Conservation (phyloP, 2,888 invertebrate genomes). For the Plagodis pulveraria region DNA sequence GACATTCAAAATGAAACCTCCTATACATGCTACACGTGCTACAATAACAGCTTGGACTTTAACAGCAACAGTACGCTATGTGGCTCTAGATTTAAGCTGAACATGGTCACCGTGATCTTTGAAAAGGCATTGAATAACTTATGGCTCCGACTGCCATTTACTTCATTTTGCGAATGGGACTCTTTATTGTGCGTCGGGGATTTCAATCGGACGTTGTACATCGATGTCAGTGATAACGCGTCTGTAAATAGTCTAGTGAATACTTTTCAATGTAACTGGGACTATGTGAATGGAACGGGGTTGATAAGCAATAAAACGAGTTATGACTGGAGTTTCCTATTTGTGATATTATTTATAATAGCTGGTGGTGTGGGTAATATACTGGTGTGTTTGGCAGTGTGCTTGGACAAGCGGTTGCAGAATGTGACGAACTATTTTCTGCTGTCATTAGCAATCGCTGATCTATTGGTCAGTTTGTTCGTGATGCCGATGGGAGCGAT, state of each 20-base stretch:
- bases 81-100: conserved; percentile 72
- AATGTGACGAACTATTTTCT: conserved; percentile 98
- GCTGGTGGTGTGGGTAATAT: conserved; percentile 96
- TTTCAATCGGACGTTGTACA: conserved; percentile 69
- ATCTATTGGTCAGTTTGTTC: conserved; percentile 95
- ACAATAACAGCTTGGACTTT: conserved; percentile 57
- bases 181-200: conserved; percentile 65
- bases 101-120: conserved; percentile 65
- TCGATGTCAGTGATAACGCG: conserved; percentile 53
- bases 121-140: conserved; percentile 73
- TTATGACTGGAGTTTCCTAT: conserved; percentile 93
- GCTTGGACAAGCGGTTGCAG: conserved; percentile 94
- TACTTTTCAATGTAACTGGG: conserved; percentile 71
- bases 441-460: conserved; percentile 96
- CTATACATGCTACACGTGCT: conserved; percentile 68
- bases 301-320: conserved; percentile 51
- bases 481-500: conserved; percentile 98
- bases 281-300: conserved; percentile 57
- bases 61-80: conserved; percentile 67
- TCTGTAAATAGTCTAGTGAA: conserved; percentile 50
- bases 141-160: conserved; percentile 69
- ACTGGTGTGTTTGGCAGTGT: conserved; percentile 96
- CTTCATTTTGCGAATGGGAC: conserved; percentile 64
- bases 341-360: conserved; percentile 93
- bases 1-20: conserved; percentile 79